phyloP scores from a whole-genome alignment of 2,888 invertebrate species.

The Aradus depressus region DNA sequence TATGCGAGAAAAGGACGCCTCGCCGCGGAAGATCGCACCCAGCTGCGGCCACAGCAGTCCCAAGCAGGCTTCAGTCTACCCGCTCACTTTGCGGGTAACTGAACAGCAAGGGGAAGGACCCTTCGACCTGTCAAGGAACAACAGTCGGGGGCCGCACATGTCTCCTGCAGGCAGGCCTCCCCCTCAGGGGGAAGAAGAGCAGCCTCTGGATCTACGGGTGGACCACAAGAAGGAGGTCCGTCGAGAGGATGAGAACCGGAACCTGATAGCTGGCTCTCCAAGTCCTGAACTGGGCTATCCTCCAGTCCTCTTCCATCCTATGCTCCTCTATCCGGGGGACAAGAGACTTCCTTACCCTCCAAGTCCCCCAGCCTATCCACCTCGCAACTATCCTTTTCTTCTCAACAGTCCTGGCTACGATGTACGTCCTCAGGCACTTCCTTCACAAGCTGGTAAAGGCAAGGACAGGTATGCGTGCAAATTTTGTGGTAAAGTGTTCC shows the following conservation, averaged over 20 bases:
- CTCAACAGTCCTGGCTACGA: conserved; percentile 17
- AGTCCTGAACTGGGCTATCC: conserved; percentile 32
- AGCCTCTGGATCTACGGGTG: conserved; percentile 78
- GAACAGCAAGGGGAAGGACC: conserved; percentile 43
- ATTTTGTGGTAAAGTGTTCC: conserved; percentile 95
- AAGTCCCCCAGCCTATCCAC: conserved; percentile 39
- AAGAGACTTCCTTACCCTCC: conserved; percentile 50
- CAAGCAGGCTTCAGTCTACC: conserved; percentile 63
- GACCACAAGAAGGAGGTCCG: conserved; percentile 63
- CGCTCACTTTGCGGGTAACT: conserved; percentile 49
- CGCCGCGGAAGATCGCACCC: conserved; percentile 47
- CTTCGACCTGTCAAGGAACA: conserved; percentile 51
- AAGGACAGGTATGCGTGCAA: conserved; percentile 93
- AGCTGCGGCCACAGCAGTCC: conserved; percentile 37
- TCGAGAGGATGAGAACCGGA: conserved; percentile 74
- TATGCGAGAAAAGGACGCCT: conserved; percentile 85
- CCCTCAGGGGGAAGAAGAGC: conserved; percentile 44
- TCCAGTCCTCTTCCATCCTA: conserved; percentile 52
- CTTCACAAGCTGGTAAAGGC: conserved; percentile 33
- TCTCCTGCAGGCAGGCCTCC: conserved; percentile 37
- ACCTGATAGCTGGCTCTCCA: conserved; percentile 47
- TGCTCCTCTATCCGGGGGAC: conserved; percentile 60
- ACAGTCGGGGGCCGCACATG: conserved; percentile 31
- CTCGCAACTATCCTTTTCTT: conserved; percentile 33
- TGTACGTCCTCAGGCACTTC: conserved; percentile 19